Conservation (phyloP, 2,113 vertebrate species). For the Anhinga rufa region DNA sequence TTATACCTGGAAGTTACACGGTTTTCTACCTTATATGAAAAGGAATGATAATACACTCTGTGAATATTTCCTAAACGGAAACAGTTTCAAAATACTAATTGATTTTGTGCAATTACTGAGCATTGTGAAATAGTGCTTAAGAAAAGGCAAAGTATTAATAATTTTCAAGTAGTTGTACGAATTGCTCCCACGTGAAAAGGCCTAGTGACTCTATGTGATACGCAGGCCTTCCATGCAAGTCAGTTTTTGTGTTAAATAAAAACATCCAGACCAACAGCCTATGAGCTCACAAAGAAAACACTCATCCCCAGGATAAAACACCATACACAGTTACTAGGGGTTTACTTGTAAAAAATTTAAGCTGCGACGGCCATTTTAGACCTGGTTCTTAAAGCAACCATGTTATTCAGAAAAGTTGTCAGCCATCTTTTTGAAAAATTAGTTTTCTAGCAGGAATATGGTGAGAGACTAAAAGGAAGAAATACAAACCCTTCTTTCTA, state of each 20-base stretch:
- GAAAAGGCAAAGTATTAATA: background rate
- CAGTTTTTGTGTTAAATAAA: background rate
- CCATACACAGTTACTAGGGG: rapidly evolving
- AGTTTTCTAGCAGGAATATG: background rate
- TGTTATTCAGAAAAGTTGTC: background rate
- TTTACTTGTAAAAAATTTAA: background rate
- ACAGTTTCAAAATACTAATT: background rate
- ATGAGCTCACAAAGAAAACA: background rate
- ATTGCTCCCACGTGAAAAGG: background rate
- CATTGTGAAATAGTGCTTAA: background rate
- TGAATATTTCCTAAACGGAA: background rate
- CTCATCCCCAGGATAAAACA: background rate
- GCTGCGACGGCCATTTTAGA: background rate
- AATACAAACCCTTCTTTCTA: background rate
- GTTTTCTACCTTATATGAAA: background rate
- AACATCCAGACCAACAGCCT: background rate
- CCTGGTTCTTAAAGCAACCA: background rate
- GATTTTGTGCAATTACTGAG: background rate
- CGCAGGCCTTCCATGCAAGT: background rate
- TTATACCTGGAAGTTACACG: slow-evolving; percentile 28
- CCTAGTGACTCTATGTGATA: background rate
- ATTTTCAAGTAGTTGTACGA: background rate
- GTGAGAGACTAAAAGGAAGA: background rate
- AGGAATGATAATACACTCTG: background rate
- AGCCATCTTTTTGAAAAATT: slow-evolving; percentile 17